Base-by-base conservation (phyloP, 2,888 invertebrate species). In the Dolichopus griseipennis region DNA sequence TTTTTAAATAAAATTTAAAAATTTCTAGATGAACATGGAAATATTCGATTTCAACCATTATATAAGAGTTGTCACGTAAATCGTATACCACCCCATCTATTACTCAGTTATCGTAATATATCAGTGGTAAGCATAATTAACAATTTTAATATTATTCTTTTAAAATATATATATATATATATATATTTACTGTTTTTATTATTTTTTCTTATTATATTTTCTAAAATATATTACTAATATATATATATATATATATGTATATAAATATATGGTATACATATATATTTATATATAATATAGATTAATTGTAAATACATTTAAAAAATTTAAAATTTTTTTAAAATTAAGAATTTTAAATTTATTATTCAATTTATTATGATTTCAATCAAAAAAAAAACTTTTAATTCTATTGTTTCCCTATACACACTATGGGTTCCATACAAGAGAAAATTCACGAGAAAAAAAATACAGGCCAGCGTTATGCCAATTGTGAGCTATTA, bases 91-190 rank as follows among this genome's bases (percentile, higher is more conserved):
- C 86, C 89, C 8, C 84, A 90, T 75, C 82, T 91, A 72, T 83
- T 88, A 71, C 85, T 91, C 72, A 88, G 90, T 69, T 91, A 90
- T 79, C 87, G 88, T 76, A 91, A 91, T 78, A 86, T 88, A 69
- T 88, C 90, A 67, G 87, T 91, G 78, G 90, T 90, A 83, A 87
- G 88, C 83, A 70, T 21, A 67, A 33, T 20, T 37, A 18, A 18
- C 27, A 21, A n/a, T n/a, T n/a, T n/a, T n/a, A n/a, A n/a, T 2
- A 20, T 18, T 34, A 22, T 72, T 70, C 69, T 72, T 70, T 70
- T 33, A 64, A 52, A 22, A 10, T 34, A n/a, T 65, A 52, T 65
- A 27, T 64, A n/a, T n/a, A n/a, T n/a, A 34, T 34, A 7, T 34
- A 34, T 9, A 9, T 34, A 34, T 34, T 34, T 34, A 7, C 9